Evolutionary conservation across 37 sponge, comb jelly and placozoan species (phyloP).

Genomic region (Tethya wilhelma): DNA sequence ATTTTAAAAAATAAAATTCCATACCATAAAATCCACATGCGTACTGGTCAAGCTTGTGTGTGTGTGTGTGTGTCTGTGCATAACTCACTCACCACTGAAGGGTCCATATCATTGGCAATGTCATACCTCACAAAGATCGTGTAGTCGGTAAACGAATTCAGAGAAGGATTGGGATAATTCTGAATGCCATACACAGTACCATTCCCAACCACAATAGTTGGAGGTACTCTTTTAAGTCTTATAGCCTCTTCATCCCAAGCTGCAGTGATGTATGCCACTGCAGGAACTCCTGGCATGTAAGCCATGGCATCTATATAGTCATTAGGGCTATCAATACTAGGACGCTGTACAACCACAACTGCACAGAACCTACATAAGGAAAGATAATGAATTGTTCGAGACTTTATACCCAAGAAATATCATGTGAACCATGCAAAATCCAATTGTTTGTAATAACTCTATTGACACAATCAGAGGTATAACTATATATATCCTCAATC

Average conservation of each 20-base stretch:
- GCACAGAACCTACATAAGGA: slow-evolving; percentile 17
- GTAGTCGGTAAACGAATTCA: slow-evolving; percentile 20
- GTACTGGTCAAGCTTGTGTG: no score
- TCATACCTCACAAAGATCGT: slow-evolving; percentile 19
- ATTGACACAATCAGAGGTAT: not conserved
- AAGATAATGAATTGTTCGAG: not conserved
- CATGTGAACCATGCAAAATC: not conserved
- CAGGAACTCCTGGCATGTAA: not conserved
- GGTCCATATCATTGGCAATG: slow-evolving; percentile 23
- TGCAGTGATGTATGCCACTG: slow-evolving; percentile 52
- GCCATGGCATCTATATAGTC: slow-evolving; percentile 15
- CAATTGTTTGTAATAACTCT: not conserved
- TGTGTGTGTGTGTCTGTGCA: no score
- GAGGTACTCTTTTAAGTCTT: not conserved
- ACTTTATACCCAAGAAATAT: not conserved
- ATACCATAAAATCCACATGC: not conserved
- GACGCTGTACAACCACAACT: slow-evolving; percentile 8
- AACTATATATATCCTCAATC: not conserved
- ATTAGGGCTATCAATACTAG: not conserved
- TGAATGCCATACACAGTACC: not conserved
- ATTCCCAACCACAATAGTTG: slow-evolving; percentile 34
- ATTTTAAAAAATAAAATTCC: not conserved
- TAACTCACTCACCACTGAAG: not conserved
- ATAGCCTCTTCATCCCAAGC: slow-evolving; percentile 28
- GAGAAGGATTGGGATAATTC: slow-evolving; percentile 13